Evolutionary conservation across 53 echinoderm and acorn worm species (phyloP), one percentile per base, ranked within the genome.

Genomic region (Crossaster papposus): DNA sequence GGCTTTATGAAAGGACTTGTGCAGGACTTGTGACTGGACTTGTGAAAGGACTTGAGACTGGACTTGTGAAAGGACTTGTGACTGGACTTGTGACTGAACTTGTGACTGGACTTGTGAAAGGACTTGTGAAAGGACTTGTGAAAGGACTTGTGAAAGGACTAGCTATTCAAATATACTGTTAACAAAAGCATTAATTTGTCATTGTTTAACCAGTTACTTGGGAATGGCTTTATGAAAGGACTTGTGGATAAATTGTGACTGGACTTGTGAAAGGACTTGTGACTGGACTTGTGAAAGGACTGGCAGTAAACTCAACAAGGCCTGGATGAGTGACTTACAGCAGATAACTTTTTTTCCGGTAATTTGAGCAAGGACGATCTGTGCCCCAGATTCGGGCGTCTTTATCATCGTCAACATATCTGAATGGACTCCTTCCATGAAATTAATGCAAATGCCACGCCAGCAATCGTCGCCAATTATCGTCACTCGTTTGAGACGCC

Each of bases 391-490:
- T 70, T 80, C 62, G 32, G 51, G 30, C 30, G 52, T 72, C 73
- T 83, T 71, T 73, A 52, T 73, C 72, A 72, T 54, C 17, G 53
- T 20, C 28, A 73, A 37, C 72, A 85, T 72, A 50, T 72, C 52
- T 85, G 85, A 85, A 85, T 72, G 73, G 72, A 85, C 30, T 51
- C 35, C 51, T 85, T 72, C 73, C 53, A 44, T 72, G 72, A 85
- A 51, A 72, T 85, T 85, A 85, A 85, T 85, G 85, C 73, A 85
- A 52, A 85, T 85, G 85, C 85, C 85, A 85, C 53, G 33, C 72
- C 85, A 51, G 35, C 85, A 28, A 85, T 85, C 73, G 51, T 33
- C 1, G 32, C 53, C 10, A 85, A 85, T 85, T 72, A 72, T 18
- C 72, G 54, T 85, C 85, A 85, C 73, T 31, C 18, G 73, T 71